Base-by-base conservation (phyloP, 2,888 invertebrate genomes). In the Tetragnatha montana region DNA sequence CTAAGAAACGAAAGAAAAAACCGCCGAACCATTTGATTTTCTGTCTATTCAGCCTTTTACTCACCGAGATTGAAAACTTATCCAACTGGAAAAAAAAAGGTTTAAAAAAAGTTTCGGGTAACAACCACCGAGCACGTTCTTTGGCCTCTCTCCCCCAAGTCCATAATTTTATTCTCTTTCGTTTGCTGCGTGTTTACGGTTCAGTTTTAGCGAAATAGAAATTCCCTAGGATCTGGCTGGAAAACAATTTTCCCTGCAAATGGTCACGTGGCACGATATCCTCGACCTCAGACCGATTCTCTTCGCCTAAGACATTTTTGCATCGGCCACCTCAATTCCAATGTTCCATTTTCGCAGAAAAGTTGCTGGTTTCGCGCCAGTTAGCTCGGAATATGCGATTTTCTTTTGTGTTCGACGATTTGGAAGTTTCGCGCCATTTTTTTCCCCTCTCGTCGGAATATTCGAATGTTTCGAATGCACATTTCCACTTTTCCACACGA, bases 1-100 rank as follows among this genome's bases (percentile, higher is more conserved):
- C 8, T 4, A 60, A 60, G 17, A 60, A 12, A 60, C 6, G 17
- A 60, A 76, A 19, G 49, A 76, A 49, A 76, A 76, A 49, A 10
- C 8, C 50, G 50, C 81, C 49, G 19, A 80, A 73, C 81, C 50
- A 49, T 81, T 81, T 81, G 81, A 71, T 81, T 81, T 81, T 81
- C 71, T 81, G 81, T 81, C 71, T 70, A 81, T 50, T 73, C 81
- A 81, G 51, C 81, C n/a, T 81, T 73, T 21, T 71, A 50, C 21
- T 73, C 70, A 7, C 68, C 35, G 50, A 81, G 81, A 81, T 81
- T 71, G 81, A 81, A 81, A 81, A 81, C 49, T 51, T 70, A 81
- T 35, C 21, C 71, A 17, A 35, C 71, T 50, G 71, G 71, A 75
- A 75, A 81, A 81, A 71, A 68, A 80, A 21, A 49, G 70, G 19